phyloP scores from a whole-genome alignment of 2,888 invertebrate species.

The Drosophila leonis region DNA sequence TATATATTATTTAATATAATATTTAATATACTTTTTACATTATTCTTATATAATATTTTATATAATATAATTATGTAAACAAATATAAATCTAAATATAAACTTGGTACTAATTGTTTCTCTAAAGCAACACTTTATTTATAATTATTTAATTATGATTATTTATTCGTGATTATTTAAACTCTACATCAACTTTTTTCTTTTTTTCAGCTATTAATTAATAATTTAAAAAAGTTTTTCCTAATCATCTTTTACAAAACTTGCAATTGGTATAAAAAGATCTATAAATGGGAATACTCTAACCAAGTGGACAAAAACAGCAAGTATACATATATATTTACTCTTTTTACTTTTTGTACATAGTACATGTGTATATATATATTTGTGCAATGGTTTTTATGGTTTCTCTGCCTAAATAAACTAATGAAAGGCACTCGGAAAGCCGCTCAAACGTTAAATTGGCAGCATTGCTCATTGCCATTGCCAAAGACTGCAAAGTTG shows the following conservation, averaged over 20 bases:
- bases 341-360: not conserved
- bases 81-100: no score
- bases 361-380: not conserved
- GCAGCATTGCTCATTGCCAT: conserved; percentile 31
- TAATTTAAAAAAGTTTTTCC: no score
- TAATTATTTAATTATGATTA: no score
- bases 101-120: no score
- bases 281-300: not conserved
- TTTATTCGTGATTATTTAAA: no score
- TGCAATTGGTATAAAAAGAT: not conserved
- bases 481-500: conserved; percentile 30
- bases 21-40: no score
- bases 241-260: not conserved
- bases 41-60: no score
- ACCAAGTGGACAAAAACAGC: not conserved
- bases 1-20: no score
- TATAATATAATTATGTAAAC: no score
- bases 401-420: conserved; percentile 31
- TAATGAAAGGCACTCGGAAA: conserved; percentile 44
- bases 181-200: not conserved
- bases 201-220: not conserved
- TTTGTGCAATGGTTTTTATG: conserved; percentile 11
- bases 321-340: not conserved
- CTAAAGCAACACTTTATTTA: no score
- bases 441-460: conserved; percentile 64